Evolutionary conservation across 2,888 invertebrate genomes (phyloP).

Genomic region (Abscondita cerata): DNA sequence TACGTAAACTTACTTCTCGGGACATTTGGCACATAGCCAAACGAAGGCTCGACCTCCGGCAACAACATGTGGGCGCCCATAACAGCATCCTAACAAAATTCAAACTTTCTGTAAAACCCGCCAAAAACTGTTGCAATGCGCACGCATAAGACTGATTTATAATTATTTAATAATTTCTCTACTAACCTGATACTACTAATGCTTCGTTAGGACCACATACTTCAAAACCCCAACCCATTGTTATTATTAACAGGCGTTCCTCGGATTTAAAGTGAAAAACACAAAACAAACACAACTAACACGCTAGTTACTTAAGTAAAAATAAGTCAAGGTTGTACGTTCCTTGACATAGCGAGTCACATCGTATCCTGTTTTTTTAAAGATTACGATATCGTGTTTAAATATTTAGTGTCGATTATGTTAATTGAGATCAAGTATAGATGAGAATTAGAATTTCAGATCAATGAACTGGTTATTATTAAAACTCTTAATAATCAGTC

Average conservation of each 20-base stretch:
- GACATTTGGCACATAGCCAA: constrained; percentile 92
- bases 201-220: constrained; percentile 96
- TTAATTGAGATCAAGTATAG: no score
- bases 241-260: not conserved
- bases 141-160: not conserved
- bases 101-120: not conserved
- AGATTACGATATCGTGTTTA: no score
- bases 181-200: constrained; percentile 88
- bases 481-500: no score
- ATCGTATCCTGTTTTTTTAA: no score
- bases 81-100: constrained; percentile 88
- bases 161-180: constrained; percentile 29
- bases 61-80: constrained; percentile 89
- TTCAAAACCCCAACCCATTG: constrained; percentile 76
- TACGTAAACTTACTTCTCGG: constrained; percentile 71
- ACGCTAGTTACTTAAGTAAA: no score
- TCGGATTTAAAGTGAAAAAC: not conserved
- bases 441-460: no score
- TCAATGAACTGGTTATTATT: no score
- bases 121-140: not conserved
- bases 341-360: no score
- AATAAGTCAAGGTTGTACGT: no score
- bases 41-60: constrained; percentile 97
- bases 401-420: no score
- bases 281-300: no score